These are phyloP conservation scores for Pogoniulus pusillus DNA, from an alignment of 2,797 vertebrate genomes.

Conservation along the genomic window DNA sequence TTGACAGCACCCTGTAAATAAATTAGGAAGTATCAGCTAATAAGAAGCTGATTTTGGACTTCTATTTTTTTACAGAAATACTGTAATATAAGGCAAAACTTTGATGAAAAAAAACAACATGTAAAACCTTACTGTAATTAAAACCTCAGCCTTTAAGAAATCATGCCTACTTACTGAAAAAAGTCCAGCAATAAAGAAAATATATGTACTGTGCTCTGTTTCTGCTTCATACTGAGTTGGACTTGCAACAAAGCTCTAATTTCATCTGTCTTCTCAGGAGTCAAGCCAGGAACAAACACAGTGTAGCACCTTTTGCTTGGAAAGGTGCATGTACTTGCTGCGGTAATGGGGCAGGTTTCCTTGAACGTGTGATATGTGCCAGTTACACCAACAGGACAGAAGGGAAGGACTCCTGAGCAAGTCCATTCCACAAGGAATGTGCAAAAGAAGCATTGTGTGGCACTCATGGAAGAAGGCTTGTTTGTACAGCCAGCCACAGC, in stretches of 20 bases:
- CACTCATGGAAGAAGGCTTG: not conserved
- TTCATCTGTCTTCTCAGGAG: not conserved
- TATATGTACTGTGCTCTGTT: not conserved
- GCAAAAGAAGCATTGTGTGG: not conserved
- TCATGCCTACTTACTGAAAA: slow-evolving; percentile 38
- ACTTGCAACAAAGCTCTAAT: not conserved
- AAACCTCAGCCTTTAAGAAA: slow-evolving; percentile 53
- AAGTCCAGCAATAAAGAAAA: slow-evolving; percentile 78
- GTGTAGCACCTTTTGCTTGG: not conserved
- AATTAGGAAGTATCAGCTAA: slow-evolving; percentile 39
- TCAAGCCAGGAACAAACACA: not conserved
- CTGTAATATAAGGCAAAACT: slow-evolving; percentile 71
- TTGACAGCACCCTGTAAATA: slow-evolving; percentile 70
- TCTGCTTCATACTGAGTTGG: not conserved
- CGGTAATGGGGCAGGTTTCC: not conserved
- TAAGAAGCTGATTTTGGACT: slow-evolving; percentile 58
- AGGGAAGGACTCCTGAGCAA: not conserved
- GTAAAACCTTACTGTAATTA: slow-evolving; percentile 18
- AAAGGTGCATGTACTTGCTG: not conserved
- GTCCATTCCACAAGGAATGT: not conserved
- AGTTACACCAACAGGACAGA: fast-evolving
- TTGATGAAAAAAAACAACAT: not conserved
- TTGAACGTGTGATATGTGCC: not conserved
- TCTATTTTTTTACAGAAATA: slow-evolving; percentile 79
- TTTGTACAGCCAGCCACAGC: not conserved